These are phyloP conservation scores for Hirtodrosophila cameraria DNA, from an alignment of 2,888 invertebrate species.

Conservation along the genomic window DNA sequence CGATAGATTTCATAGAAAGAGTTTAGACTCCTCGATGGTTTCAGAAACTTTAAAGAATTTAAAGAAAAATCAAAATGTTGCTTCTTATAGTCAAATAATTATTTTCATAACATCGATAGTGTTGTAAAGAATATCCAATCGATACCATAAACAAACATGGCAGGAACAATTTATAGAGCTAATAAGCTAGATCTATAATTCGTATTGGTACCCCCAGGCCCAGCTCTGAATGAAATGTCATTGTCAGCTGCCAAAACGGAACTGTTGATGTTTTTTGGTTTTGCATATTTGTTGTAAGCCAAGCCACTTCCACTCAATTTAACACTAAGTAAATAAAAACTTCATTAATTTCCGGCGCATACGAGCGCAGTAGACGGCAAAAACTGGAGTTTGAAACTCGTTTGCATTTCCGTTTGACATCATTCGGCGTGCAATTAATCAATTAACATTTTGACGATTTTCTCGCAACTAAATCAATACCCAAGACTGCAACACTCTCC, in stretches of 20 bases:
- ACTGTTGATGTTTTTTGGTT: conserved; percentile 3
- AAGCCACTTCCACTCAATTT: conserved; percentile 22
- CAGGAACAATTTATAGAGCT: no score
- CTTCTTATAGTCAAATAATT: no score
- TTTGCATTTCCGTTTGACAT: conserved; percentile 77
- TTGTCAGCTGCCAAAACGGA: conserved; percentile 28
- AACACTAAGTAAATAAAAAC: conserved; percentile 31
- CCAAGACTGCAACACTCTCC: conserved; percentile 3
- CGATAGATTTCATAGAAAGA: no score
- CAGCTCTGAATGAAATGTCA: conserved; percentile 9
- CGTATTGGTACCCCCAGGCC: no score
- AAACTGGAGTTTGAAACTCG: conserved; percentile 60
- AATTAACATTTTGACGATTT: conserved; percentile 59
- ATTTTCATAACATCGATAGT: no score
- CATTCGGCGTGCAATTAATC: conserved; percentile 69
- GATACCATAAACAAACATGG: no score
- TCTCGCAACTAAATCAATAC: conserved; percentile 32
- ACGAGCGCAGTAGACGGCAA: conserved; percentile 7
- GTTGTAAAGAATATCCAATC: no score
- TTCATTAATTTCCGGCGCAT: conserved; percentile 49
- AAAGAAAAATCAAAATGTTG: no score
- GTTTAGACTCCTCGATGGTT: no score
- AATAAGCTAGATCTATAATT: no score
- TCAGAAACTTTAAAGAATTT: no score
- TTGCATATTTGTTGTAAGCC: neutral